Conservation (phyloP, 1,140 invertebrate species). For the Bombyx mandarina region DNA sequence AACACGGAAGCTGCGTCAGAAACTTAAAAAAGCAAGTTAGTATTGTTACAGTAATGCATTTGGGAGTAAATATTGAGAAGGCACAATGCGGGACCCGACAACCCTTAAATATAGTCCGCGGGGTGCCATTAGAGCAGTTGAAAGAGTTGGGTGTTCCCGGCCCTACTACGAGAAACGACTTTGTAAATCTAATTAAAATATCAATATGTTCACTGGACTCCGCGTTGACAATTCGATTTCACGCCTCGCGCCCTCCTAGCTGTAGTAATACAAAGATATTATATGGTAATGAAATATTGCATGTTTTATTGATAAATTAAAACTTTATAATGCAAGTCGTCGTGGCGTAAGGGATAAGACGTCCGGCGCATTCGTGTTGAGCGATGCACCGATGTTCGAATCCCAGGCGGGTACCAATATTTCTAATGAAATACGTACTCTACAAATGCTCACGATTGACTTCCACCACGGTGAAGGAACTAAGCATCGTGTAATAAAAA, state of each 20-base stretch:
- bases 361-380: too few species aligned
- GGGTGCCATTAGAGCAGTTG: constrained; percentile 65
- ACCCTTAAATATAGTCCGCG: constrained; percentile 63
- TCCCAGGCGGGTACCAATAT: too few species aligned
- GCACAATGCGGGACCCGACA: constrained; percentile 56
- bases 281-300: constrained; percentile 16
- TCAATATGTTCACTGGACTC: constrained; percentile 62
- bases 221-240: constrained; percentile 67
- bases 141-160: constrained; percentile 65
- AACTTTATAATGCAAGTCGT: too few species aligned
- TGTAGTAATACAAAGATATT: constrained; percentile 10
- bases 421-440: too few species aligned
- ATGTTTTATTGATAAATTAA: too few species aligned
- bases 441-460: too few species aligned
- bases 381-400: too few species aligned
- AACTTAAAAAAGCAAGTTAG: constrained; percentile 67
- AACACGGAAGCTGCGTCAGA: constrained; percentile 64
- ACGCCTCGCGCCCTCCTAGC: constrained; percentile 34
- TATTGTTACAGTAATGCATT: constrained; percentile 68
- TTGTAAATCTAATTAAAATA: constrained; percentile 72
- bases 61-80: constrained; percentile 68
- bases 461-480: too few species aligned
- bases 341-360: too few species aligned
- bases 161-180: constrained; percentile 49
- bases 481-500: too few species aligned